Evolutionary conservation across 2,888 invertebrate species (phyloP), one percentile per base, ranked within the genome.

Genomic region (Philopedon plagiatum): DNA sequence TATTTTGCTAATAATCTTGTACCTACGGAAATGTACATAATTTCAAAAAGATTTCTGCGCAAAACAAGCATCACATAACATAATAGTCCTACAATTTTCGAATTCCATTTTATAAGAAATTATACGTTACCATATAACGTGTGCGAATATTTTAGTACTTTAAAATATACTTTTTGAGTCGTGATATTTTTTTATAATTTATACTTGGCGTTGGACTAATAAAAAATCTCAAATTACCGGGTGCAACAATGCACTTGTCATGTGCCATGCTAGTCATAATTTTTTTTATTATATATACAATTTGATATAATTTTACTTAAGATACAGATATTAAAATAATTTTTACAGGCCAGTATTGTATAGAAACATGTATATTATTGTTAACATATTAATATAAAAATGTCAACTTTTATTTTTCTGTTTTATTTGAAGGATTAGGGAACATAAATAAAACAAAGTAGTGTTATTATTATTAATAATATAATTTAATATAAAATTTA

Each of bases 401-500:
- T 44, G 9, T 57, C 32, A 19, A 58, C 58, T 57, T 66, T 57
- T 51, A 26, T 21, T 49, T 26, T 5, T 7, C 0, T n/a, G 21
- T 8, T n/a, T 60, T 23, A 32, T 39, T 37, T 56, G 11, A 18
- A n/a, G n/a, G n/a, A 2, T 15, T 13, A 8, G 23, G 51, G 23
- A 2, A 5, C 23, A 4, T 9, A 34, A 37, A 57, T 57, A 13
- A 57, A 57, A 44, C 13, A 4, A 23, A 29, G 15, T 29, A 23
- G 13, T 7, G 1, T 58, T 3, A 21, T 54, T 73, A 51, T 56
- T 73, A 75, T 75, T 54, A 54, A 29, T 74, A 75, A 75, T 76
- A 77, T 76, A 75, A 73, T 78, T 78, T 78, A 77, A 76, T 78
- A 78, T 77, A 78, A 78, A 78, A 78, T 78, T 77, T 78, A 78